phyloP scores from a whole-genome alignment of 2,888 invertebrate genomes.

The Philhelius pedissequus region DNA sequence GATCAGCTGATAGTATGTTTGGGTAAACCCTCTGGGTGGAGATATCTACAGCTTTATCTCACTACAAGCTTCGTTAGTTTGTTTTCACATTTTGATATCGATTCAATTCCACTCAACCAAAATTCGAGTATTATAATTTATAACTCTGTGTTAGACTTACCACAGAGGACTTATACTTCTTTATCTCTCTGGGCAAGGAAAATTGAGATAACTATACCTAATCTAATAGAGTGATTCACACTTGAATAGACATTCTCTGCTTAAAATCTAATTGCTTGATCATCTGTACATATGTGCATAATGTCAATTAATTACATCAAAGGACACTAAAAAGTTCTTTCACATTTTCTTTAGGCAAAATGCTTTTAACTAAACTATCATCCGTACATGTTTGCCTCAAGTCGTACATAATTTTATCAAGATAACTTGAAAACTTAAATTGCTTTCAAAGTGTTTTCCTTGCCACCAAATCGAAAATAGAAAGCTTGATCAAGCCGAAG shows the following conservation, averaged over 20 bases:
- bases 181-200: too few relatives aligned
- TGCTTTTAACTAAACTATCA: not conserved
- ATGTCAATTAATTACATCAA: not conserved
- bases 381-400: not conserved
- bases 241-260: not conserved
- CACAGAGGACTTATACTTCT: too few relatives aligned
- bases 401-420: not conserved
- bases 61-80: too few relatives aligned
- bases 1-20: too few relatives aligned
- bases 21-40: too few relatives aligned
- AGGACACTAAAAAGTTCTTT: not conserved
- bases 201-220: too few relatives aligned
- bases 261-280: not conserved
- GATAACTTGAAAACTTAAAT: constrained; percentile 38
- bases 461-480: not conserved
- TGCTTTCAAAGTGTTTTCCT: constrained; percentile 32
- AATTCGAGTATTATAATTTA: too few relatives aligned
- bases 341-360: not conserved
- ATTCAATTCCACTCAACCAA: too few relatives aligned
- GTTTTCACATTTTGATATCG: too few relatives aligned
- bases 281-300: not conserved
- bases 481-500: not conserved
- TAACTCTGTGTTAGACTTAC: too few relatives aligned
- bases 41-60: too few relatives aligned
- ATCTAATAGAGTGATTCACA: not conserved